A percentile compares a stretch with the other conserved stretches of the same genome.
Conservation (phyloP, 2,888 invertebrate genomes). For the Coelinius sp. region DNA sequence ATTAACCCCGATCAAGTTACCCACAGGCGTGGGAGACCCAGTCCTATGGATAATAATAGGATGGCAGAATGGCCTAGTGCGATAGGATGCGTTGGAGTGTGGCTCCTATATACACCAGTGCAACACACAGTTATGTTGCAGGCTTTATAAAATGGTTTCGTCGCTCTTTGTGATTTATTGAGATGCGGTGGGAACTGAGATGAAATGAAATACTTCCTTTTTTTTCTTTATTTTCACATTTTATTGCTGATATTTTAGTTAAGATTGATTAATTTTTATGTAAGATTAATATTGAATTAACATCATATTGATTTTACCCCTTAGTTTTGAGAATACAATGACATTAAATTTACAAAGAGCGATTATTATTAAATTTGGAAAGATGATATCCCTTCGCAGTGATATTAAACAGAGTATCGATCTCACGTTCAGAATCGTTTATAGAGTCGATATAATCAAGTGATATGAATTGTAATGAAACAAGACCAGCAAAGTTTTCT, state of each 20-base stretch:
- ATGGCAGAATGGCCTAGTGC: conserved; percentile 47
- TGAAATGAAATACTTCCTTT: too few relatives aligned
- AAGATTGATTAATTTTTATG: too few relatives aligned
- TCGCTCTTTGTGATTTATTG: conserved; percentile 55
- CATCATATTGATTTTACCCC: too few relatives aligned
- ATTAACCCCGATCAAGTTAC: conserved; percentile 70
- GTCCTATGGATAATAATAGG: conserved; percentile 65
- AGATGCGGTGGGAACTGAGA: not conserved
- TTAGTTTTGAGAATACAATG: too few relatives aligned
- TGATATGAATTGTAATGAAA: not conserved
- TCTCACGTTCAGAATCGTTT: too few relatives aligned
- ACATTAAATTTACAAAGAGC: too few relatives aligned
- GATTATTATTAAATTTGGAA: too few relatives aligned
- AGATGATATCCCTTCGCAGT: too few relatives aligned
- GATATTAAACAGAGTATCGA: too few relatives aligned
- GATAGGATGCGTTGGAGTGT: conserved; percentile 20
- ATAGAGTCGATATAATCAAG: too few relatives aligned
- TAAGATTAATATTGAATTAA: too few relatives aligned
- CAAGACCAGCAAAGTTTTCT: not conserved
- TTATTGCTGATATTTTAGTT: too few relatives aligned
- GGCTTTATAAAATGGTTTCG: conserved; percentile 58
- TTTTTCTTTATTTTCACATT: not conserved
- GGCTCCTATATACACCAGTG: conserved; percentile 14
- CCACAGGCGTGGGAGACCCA: conserved; percentile 69
- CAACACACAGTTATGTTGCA: conserved; percentile 42